Evolutionary conservation across 2,797 vertebrate genomes (phyloP), one percentile per base, ranked within the genome.

Genomic region (Podarcis siculus): DNA sequence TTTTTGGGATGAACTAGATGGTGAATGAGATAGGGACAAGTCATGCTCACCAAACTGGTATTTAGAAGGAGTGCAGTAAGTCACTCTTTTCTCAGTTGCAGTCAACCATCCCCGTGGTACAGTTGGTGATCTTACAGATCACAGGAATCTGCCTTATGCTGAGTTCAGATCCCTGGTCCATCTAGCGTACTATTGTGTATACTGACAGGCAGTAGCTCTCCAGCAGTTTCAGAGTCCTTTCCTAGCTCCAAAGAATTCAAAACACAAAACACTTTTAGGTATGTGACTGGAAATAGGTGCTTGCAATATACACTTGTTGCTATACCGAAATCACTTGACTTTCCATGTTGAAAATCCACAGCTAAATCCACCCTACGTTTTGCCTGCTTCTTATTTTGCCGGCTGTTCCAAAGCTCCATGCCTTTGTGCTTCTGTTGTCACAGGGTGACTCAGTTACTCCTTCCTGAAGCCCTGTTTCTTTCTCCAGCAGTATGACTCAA

Each of bases 391-490:
- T 84, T 80, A 66, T 85, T 79, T 83, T 87, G 61, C 61, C 37
- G 80, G 64, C 12, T 37, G n/a, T 45, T 66, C 71, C 76, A 67
- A 32, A 27, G 25, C 61, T 35, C 49, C 3, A 32, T 61, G 81
- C 73, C 64, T 87, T 79, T 75, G 69, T 49, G 67, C 49, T 42
- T 61, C 66, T 72, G 23, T n/a, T 55, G 58, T 89, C 27, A n/a
- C 19, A 37, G 69, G 39, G 55, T 89, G 83, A 85, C 77, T 81
- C 87, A 81, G 39, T 37, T 55, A 35, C 77, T 85, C 82, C 77
- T 89, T 66, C 83, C 39, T 81, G 69, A 75, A 80, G 35, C 23
- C 78, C 58, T 66, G 66, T 67, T 85, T 73, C 83, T 89, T 85
- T 85, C 83, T 66, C 58, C 83, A 81, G 37, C 55, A 75, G n/a